A percentile compares a stretch with the other conserved stretches of the same genome.
phyloP scores from a whole-genome alignment of 2,113 vertebrate genomes.

The Amblyornis subalaris region DNA sequence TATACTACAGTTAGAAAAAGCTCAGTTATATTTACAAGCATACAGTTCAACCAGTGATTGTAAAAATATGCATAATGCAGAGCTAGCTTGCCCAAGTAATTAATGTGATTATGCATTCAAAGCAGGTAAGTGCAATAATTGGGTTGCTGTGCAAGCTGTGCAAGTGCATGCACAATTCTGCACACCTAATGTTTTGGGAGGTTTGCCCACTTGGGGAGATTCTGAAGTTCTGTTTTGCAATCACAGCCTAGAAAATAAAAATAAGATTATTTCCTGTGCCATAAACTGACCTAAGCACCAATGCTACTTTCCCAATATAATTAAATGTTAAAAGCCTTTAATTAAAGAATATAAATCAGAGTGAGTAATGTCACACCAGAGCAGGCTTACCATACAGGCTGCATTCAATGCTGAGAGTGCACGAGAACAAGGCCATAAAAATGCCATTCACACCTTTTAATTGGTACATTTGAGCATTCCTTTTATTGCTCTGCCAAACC shows the following conservation, averaged over 20 bases:
- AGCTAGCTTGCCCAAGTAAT: conserved; percentile 40
- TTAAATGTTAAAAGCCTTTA: conserved; percentile 65
- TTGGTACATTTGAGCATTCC: not conserved
- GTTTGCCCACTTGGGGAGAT: not conserved
- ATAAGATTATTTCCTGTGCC: not conserved
- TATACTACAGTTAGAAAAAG: conserved; percentile 36
- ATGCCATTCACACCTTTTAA: conserved; percentile 8
- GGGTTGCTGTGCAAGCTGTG: conserved; percentile 24
- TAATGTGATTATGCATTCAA: conserved; percentile 46
- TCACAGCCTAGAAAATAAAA: not conserved
- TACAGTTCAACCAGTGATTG: conserved; percentile 32
- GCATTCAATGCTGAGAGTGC: not conserved
- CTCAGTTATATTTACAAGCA: conserved; percentile 49
- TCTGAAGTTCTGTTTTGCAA: not conserved
- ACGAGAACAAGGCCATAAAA: not conserved
- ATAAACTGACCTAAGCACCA: conserved; percentile 18
- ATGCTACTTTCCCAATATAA: conserved; percentile 31
- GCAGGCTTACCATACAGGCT: not conserved
- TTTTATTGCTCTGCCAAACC: conserved; percentile 14
- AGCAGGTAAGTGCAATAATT: conserved; percentile 50
- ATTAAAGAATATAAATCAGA: conserved; percentile 70
- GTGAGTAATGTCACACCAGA: not conserved
- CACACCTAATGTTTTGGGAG: conserved; percentile 35
- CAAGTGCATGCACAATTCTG: conserved; percentile 37
- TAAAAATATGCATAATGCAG: conserved; percentile 50